These are phyloP conservation scores for Nycteola revayana DNA, from an alignment of 2,888 invertebrate species.

Conservation along the genomic window DNA sequence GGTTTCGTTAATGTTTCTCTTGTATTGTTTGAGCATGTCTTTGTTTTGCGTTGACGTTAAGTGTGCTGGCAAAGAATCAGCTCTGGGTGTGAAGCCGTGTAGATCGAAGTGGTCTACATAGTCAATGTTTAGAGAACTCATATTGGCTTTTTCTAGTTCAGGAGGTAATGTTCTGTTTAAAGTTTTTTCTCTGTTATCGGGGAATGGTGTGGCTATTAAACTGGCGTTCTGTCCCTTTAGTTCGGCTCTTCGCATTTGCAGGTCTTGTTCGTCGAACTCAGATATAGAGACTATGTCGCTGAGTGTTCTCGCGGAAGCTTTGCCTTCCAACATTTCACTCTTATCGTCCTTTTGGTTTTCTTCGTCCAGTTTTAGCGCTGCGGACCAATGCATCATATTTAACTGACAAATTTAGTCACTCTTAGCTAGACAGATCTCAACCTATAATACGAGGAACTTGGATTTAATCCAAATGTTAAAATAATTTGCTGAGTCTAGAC, in stretches of 20 bases:
- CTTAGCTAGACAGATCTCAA: conserved; percentile 29
- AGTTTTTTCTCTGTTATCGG: conserved; percentile 43
- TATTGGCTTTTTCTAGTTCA: conserved; percentile 53
- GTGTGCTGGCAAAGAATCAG: conserved; percentile 66
- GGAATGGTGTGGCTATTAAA: conserved; percentile 42
- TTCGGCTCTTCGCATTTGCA: conserved; percentile 78
- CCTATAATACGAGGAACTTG: conserved; percentile 48
- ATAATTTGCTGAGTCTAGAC: conserved; percentile 37
- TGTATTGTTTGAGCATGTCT: conserved; percentile 51
- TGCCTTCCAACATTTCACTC: conserved; percentile 73
- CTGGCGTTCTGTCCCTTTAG: conserved; percentile 55
- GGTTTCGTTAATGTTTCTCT: conserved; percentile 72
- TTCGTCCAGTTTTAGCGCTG: conserved; percentile 83
- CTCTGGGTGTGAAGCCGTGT: conserved; percentile 55
- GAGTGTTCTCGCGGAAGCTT: conserved; percentile 85
- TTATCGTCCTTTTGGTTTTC: conserved; percentile 73
- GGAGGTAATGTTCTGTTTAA: conserved; percentile 62
- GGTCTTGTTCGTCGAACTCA: conserved; percentile 86
- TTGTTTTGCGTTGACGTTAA: conserved; percentile 68
- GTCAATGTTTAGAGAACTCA: conserved; percentile 67
- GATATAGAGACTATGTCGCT: conserved; percentile 88
- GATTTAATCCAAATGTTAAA: conserved; percentile 45
- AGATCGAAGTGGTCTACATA: conserved; percentile 55
- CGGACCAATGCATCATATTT: conserved; percentile 41
- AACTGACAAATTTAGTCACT: conserved; percentile 22